These are phyloP conservation scores for Drosophila atripex DNA, from an alignment of 2,888 invertebrate genomes.

Conservation along the genomic window DNA sequence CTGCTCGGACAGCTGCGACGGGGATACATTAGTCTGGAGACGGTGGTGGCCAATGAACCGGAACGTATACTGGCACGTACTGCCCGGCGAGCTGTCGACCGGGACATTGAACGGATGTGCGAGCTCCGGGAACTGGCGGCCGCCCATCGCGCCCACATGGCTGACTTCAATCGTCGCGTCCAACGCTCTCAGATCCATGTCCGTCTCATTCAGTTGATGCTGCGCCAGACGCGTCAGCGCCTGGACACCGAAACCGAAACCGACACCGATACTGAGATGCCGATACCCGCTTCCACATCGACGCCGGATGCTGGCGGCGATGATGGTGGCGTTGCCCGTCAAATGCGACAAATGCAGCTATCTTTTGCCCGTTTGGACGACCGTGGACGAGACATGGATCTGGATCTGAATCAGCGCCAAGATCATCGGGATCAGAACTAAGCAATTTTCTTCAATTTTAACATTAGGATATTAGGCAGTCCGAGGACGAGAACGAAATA, in stretches of 20 bases:
- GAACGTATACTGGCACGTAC: conserved; percentile 8
- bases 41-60: not conserved
- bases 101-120: conserved; percentile 16
- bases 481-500: not conserved
- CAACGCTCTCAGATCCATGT: conserved; percentile 8
- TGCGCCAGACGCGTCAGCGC: conserved; percentile 9
- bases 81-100: conserved; percentile 6
- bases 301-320: conserved; percentile 22
- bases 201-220: conserved; percentile 8
- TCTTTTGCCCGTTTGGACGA: not conserved
- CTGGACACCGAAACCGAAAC: not conserved
- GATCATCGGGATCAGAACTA: not conserved
- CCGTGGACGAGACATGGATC: not conserved
- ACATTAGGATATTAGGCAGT: not conserved
- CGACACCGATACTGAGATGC: not conserved
- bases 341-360: not conserved
- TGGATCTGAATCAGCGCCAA: not conserved
- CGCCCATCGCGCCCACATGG: conserved; percentile 6
- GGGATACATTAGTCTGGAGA: not conserved
- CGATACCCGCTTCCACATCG: not conserved
- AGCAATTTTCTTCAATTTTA: not conserved
- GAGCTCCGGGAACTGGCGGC: not conserved
- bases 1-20: conserved; percentile 5
- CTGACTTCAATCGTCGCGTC: conserved; percentile 1
- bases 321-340: conserved; percentile 13